Base-by-base conservation (phyloP, 1,140 invertebrate species). In the Zophobas morio region DNA sequence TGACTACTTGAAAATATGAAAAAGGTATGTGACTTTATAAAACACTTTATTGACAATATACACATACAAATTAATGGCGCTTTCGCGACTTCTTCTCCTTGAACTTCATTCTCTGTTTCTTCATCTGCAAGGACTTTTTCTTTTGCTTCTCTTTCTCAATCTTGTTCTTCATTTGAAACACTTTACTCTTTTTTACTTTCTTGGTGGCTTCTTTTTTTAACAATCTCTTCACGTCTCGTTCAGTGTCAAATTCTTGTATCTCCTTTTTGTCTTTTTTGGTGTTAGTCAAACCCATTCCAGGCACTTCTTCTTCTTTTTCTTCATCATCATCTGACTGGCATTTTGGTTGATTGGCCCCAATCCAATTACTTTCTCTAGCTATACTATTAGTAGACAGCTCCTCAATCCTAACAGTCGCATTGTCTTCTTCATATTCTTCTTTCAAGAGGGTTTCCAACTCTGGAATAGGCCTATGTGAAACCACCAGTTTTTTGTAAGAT, bases 381-480 rank as follows among this genome's bases (percentile, higher is more conserved):
- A 93, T 86, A 42, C 91, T 90, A 57, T 90, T 89, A 54, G 92
- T 87, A 37, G 92, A 91, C 6, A 95, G 85, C 83, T 94, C 93
- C 0, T 93, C 88, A 72, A 95, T 91, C 87, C 93, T 94, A 2
- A 95, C 92, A 81, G 92, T 92, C 2, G 93, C 92, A 82, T 92
- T 90, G n/a, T 92, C 90, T 81, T 92, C 89, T 85, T 94, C 92
- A 81, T 91, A 93, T 80, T 93, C 90, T 81, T 92, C 88, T 73
- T 90, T 88, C 0, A 92, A 86, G 49, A 94, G 86, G 78, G 94
- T 88, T 76, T 93, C 90, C 70, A 93, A 83, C 81, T 93, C 92
- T 33, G 91, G 91, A 78, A 94, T 88, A 2, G 90, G 90, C 40
- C 90, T 88, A 80, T 88, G 89, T 0, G 93, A 92, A 6, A 91